These are phyloP conservation scores for Pelosia muscerda DNA, from an alignment of 2,888 invertebrate species.

Conservation along the genomic window DNA sequence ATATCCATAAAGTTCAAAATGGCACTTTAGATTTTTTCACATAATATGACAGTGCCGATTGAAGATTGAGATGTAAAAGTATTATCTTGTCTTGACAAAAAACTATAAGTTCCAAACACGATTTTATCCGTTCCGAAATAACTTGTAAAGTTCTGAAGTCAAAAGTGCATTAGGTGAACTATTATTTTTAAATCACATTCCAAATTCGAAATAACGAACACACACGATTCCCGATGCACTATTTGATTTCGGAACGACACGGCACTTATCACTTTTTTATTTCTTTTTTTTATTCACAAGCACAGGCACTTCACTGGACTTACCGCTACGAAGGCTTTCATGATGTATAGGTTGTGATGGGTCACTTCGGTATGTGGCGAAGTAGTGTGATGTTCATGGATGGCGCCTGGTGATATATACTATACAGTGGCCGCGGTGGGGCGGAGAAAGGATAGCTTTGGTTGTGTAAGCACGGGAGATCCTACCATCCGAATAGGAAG, in stretches of 20 bases:
- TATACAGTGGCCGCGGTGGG: slow-evolving; percentile 75
- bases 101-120: slow-evolving; percentile 22
- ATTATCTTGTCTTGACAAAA: neutral
- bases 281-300: slow-evolving; percentile 55
- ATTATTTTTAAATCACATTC: slow-evolving; percentile 31
- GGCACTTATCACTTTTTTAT: slow-evolving; percentile 73
- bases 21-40: neutral
- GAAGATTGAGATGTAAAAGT: neutral
- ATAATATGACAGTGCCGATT: slow-evolving; percentile 5
- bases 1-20: neutral
- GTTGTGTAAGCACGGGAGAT: slow-evolving; percentile 84
- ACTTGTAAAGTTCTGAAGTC: slow-evolving; percentile 52
- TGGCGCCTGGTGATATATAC: slow-evolving; percentile 79
- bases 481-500: slow-evolving; percentile 77
- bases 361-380: slow-evolving; percentile 81
- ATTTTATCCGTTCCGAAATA: slow-evolving; percentile 41
- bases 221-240: slow-evolving; percentile 61
- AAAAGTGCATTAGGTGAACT: slow-evolving; percentile 47
- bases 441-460: slow-evolving; percentile 83
- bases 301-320: slow-evolving; percentile 76
- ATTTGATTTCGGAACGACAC: slow-evolving; percentile 80
- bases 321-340: slow-evolving; percentile 87
- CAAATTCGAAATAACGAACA: slow-evolving; percentile 40
- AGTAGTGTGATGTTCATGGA: slow-evolving; percentile 77
- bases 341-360: slow-evolving; percentile 78